phyloP scores from a whole-genome alignment of 1,140 invertebrate species.

The Paracyclopina nana region DNA sequence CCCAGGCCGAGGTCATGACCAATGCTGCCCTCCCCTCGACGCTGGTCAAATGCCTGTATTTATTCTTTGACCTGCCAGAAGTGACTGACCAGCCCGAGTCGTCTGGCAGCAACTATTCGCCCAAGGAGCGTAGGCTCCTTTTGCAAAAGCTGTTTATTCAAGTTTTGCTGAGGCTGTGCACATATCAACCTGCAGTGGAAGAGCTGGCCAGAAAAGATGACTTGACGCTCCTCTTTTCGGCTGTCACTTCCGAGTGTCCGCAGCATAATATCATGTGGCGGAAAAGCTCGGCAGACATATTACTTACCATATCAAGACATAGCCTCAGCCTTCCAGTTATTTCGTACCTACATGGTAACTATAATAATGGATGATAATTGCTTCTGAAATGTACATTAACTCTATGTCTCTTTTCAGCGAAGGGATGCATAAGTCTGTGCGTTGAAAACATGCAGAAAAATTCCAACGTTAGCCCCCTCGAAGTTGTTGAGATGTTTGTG shows the following conservation, averaged over 20 bases:
- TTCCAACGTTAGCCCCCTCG: slow-evolving; percentile 63
- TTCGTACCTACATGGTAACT: slow-evolving; percentile 87
- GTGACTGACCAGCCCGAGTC: slow-evolving; percentile 26
- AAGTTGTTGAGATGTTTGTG: slow-evolving; percentile 95
- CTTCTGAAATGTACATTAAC: neutral
- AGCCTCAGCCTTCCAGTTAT: slow-evolving; percentile 77
- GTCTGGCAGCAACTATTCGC: slow-evolving; percentile 13
- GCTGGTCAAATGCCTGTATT: slow-evolving; percentile 90
- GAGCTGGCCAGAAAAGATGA: slow-evolving; percentile 92
- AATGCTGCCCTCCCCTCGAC: slow-evolving; percentile 86
- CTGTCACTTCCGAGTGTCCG: slow-evolving; percentile 83
- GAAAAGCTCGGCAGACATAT: slow-evolving; percentile 83
- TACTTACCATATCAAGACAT: slow-evolving; percentile 85
- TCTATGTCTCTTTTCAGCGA: slow-evolving; percentile 42
- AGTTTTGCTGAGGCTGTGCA: slow-evolving; percentile 81
- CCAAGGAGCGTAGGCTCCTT: slow-evolving; percentile 61
- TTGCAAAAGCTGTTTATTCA: slow-evolving; percentile 93
- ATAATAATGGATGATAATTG: neutral
- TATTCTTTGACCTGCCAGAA: slow-evolving; percentile 93
- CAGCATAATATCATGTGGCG: slow-evolving; percentile 83
- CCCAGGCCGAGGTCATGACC: slow-evolving; percentile 79
- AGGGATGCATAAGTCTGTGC: slow-evolving; percentile 80
- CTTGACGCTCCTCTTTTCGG: slow-evolving; percentile 79
- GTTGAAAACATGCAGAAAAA: slow-evolving; percentile 82
- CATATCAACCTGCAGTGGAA: slow-evolving; percentile 74